A percentile compares a stretch with the other conserved stretches of the same genome.
These are phyloP conservation scores for Palythoa grandiflora DNA, from an alignment of 92 coral and sea anemone genomes.

Conservation along the genomic window DNA sequence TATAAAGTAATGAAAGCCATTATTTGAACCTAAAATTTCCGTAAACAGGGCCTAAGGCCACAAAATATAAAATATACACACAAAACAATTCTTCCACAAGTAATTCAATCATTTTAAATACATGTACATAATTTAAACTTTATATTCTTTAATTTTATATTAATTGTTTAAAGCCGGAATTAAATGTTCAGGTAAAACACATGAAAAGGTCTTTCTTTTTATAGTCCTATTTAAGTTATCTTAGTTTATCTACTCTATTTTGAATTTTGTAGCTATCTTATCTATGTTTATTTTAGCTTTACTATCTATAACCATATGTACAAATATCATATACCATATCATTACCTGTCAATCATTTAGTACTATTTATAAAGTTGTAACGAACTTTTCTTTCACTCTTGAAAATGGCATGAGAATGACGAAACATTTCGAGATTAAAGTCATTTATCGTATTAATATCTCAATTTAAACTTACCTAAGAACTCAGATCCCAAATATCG, in stretches of 20 bases:
- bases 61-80: slow-evolving; percentile 11
- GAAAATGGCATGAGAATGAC: slow-evolving; percentile 13
- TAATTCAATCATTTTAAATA: slow-evolving; percentile 7
- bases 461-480: slow-evolving; percentile 13
- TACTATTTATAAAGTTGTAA: slow-evolving; percentile 11
- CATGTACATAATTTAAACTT: slow-evolving; percentile 12
- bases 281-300: slow-evolving; percentile 12
- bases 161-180: slow-evolving; percentile 8
- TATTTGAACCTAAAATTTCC: slow-evolving; percentile 13
- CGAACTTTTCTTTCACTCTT: slow-evolving; percentile 11
- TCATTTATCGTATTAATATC: slow-evolving; percentile 12
- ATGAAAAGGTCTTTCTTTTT: slow-evolving; percentile 2
- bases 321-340: slow-evolving; percentile 13
- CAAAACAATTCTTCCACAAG: slow-evolving; percentile 12
- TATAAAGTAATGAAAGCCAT: slow-evolving; percentile 13
- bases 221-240: slow-evolving; percentile 19
- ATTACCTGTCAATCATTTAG: slow-evolving; percentile 14
- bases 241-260: slow-evolving; percentile 24
- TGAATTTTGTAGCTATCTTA: slow-evolving; percentile 32
- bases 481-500: slow-evolving; percentile 59
- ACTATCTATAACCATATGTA: slow-evolving; percentile 10
- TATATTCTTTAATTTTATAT: slow-evolving; percentile 9
- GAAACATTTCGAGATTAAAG: slow-evolving; percentile 11
- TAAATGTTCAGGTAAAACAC: slow-evolving; percentile 11
- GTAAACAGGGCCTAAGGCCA: slow-evolving; percentile 18